Conservation (phyloP, 2,113 vertebrate species). For the Marmota monax region DNA sequence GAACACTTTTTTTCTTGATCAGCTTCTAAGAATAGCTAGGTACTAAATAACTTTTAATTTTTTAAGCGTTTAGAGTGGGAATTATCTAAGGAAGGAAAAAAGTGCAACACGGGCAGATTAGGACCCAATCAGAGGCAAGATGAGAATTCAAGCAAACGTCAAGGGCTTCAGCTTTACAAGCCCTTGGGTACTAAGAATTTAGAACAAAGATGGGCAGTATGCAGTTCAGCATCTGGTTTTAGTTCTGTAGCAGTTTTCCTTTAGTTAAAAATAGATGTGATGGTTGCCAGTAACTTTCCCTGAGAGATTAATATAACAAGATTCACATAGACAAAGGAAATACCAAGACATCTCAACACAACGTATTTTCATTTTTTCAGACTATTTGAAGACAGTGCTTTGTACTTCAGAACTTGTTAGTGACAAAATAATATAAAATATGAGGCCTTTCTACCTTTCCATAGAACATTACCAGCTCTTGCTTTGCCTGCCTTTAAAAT, state of each 20-base stretch:
- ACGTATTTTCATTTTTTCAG: neutral
- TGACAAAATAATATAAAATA: neutral
- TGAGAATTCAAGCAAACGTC: neutral
- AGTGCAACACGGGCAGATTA: neutral
- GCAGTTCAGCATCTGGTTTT: slow-evolving; percentile 12
- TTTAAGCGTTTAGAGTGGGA: neutral
- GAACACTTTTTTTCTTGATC: neutral
- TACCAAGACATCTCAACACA: neutral
- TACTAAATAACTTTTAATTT: neutral
- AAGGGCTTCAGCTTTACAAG: neutral
- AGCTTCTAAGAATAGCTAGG: neutral
- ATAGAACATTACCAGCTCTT: neutral
- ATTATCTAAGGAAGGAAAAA: neutral
- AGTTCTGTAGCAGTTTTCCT: neutral
- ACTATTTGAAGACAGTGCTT: neutral
- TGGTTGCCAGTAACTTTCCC: neutral
- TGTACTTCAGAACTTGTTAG: neutral
- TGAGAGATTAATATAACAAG: neutral
- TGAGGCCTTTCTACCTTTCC: neutral
- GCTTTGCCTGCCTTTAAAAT: neutral
- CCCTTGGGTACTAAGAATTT: neutral
- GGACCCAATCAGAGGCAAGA: neutral
- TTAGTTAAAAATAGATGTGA: slow-evolving; percentile 49
- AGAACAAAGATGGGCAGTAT: neutral
- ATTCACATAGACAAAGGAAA: neutral